A percentile compares a stretch with the other conserved stretches of the same genome.
Evolutionary conservation across 2,797 vertebrate species (phyloP).

Genomic region (Prunella strophiata): DNA sequence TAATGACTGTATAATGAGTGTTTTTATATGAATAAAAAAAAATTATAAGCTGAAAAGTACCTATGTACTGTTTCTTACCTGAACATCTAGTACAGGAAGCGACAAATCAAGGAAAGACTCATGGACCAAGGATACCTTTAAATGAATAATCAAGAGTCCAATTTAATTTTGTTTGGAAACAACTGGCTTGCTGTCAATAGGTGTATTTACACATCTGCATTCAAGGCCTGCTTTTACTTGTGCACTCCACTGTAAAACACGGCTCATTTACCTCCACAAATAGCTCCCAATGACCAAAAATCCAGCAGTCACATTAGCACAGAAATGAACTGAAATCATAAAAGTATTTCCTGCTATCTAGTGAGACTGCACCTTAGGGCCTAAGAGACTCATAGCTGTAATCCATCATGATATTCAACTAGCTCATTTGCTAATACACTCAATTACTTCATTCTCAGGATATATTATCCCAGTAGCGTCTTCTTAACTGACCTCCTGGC

Average conservation of each 20-base stretch:
- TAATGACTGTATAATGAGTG: background rate
- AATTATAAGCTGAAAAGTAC: background rate
- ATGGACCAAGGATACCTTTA: conserved; percentile 91
- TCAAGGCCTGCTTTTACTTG: background rate
- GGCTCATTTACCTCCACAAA: background rate
- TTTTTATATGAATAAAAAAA: background rate
- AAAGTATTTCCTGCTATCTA: background rate
- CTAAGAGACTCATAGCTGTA: background rate
- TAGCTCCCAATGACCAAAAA: background rate
- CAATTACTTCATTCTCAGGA: background rate
- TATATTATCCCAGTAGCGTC: background rate
- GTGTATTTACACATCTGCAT: background rate
- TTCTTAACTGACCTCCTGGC: background rate
- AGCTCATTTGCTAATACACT: background rate
- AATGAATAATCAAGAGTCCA: conserved; percentile 28
- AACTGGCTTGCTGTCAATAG: background rate
- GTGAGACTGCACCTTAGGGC: background rate
- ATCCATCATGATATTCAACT: no score
- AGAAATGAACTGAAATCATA: background rate
- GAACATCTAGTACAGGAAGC: conserved; percentile 89
- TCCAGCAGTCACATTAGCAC: background rate
- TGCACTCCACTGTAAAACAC: background rate
- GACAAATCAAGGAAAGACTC: conserved; percentile 98
- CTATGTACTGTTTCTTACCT: conserved; percentile 79
- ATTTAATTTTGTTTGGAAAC: background rate